Base-by-base conservation (phyloP, 2,797 vertebrate genomes). In the Cryptoblepharus egeriae region DNA sequence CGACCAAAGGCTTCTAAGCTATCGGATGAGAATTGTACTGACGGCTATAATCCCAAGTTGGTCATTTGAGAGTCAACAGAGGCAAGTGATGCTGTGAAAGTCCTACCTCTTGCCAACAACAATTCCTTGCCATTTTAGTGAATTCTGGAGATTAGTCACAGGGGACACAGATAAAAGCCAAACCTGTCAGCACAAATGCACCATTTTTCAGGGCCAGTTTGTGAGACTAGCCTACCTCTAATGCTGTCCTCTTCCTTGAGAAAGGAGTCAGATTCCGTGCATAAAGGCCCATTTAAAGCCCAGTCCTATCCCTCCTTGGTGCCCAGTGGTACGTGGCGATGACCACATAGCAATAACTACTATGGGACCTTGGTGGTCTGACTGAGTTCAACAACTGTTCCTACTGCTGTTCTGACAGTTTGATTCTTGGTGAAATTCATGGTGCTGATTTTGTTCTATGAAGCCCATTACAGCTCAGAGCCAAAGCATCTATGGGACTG, bases 101-200 rank as follows among this genome's bases (percentile, higher is more conserved):
- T 39, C 26, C 80, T 45, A 69, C 45, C 81, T 55, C 67, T 61
- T 87, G 72, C 69, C 81, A 84, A 16, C 30, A 39, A 32, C 80
- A 55, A 69, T 65, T 86, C 84, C 28, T 84, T 58, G 73, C 49
- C 57, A 4, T 63, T 77, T 26, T 84, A 45, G 88, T 83, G 83
- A 85, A 81, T 86, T 78, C 60, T 35, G 65, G n/a, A 30, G 69
- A 82, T 89, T 80, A 81, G 57, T 76, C 75, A 42, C 16, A 28
- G 37, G 80, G 74, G 5, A 28, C 28, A 26, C 37, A 49, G 58
- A 70, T 58, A 71, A 68, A 85, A 65, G 57, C 77, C 63, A 79
- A n/a, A 82, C 61, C 45, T 13, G 30, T 80, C 24, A 72, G 39
- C 75, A 35, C 58, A 60, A n/a, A 84, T 77, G 35, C n/a, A 28